Evolutionary conservation across 2,797 vertebrate species (phyloP).

Genomic region (Halcyon badia): DNA sequence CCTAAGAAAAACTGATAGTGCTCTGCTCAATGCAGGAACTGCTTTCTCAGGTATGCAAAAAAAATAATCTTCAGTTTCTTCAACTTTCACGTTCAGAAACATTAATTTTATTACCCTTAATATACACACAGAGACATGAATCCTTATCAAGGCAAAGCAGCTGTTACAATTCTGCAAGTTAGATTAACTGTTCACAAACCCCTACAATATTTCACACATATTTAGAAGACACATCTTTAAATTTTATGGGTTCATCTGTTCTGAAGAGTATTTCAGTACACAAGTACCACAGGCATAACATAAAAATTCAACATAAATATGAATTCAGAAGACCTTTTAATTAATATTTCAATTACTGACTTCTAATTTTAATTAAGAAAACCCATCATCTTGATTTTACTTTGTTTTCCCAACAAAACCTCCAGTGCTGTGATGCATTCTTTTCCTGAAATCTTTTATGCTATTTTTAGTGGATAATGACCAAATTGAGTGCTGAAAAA

Average conservation of each 20-base stretch:
- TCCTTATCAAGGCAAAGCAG: background rate
- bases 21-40: background rate
- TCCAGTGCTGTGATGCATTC: background rate
- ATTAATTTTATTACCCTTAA: background rate
- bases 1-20: background rate
- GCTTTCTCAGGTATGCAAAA: background rate
- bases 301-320: conserved; percentile 23
- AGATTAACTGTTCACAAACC: background rate
- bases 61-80: background rate
- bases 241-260: conserved; percentile 35
- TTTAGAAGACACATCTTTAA: background rate
- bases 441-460: conserved; percentile 3
- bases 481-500: background rate
- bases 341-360: background rate
- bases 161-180: conserved; percentile 11
- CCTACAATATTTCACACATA: conserved; percentile 17
- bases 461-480: conserved; percentile 47
- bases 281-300: background rate
- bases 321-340: background rate
- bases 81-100: background rate
- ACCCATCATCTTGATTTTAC: background rate
- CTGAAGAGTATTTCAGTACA: background rate
- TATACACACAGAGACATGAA: background rate
- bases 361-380: conserved; percentile 46
- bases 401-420: conserved; percentile 39